Percentiles rank a stretch among this genome's conserved stretches.
These are phyloP conservation scores for Panthera leo DNA, from an alignment of 2,113 vertebrate genomes.

Conservation along the genomic window DNA sequence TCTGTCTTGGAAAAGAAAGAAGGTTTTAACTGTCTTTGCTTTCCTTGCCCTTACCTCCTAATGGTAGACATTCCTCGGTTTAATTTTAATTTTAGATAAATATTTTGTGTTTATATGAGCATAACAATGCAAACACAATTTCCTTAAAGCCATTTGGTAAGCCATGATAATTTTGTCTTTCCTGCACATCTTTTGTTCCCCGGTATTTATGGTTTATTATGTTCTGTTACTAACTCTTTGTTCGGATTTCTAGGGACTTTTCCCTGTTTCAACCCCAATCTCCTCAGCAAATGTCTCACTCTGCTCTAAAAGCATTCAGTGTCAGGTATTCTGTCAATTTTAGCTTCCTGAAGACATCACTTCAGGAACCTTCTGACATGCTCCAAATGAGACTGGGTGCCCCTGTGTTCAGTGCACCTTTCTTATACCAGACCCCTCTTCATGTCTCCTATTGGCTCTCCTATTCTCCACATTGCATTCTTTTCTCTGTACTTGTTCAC, in stretches of 20 bases:
- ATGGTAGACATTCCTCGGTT: not conserved
- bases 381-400: not conserved
- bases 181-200: not conserved
- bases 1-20: not conserved
- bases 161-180: not conserved
- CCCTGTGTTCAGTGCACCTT: not conserved
- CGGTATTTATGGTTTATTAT: not conserved
- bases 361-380: not conserved
- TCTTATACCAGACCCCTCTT: not conserved
- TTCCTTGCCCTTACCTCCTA: not conserved
- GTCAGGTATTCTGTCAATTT: not conserved
- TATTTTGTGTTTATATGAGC: not conserved
- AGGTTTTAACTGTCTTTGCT: not conserved
- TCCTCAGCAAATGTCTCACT: not conserved
- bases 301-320: not conserved
- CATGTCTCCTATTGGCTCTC: not conserved
- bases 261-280: not conserved
- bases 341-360: not conserved
- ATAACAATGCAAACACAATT: not conserved
- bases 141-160: not conserved
- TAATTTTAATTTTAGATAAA: constrained; percentile 3
- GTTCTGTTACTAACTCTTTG: not conserved
- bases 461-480: not conserved
- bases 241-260: not conserved
- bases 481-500: not conserved